Conservation (phyloP, 1,140 invertebrate genomes). For the Drosophila prosaltans region DNA sequence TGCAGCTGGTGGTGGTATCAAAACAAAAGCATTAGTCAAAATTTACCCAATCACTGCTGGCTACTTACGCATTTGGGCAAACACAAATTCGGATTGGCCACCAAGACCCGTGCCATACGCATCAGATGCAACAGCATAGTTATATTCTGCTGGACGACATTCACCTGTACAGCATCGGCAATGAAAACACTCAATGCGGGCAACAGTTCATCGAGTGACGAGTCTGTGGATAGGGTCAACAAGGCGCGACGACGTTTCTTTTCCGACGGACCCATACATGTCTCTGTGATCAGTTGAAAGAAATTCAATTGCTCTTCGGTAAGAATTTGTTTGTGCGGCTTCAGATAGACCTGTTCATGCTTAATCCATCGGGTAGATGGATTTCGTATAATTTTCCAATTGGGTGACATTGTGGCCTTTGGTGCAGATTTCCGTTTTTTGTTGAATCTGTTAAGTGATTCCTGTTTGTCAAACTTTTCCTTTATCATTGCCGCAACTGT, state of each 20-base stretch:
- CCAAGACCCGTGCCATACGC: slow-evolving; percentile 46
- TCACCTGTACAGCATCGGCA: slow-evolving; percentile 18
- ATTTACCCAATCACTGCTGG: not conserved
- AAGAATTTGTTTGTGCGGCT: slow-evolving; percentile 22
- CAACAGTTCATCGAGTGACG: slow-evolving; percentile 34
- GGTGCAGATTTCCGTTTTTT: too few species aligned
- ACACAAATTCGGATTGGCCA: slow-evolving; percentile 24
- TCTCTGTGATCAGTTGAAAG: slow-evolving; percentile 29
- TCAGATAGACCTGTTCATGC: slow-evolving; percentile 28
- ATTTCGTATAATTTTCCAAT: not conserved
- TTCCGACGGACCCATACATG: slow-evolving; percentile 22
- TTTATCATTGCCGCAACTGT: not conserved
- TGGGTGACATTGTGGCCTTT: not conserved
- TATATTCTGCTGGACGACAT: slow-evolving; percentile 32
- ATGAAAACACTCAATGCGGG: slow-evolving; percentile 32
- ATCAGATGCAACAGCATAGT: slow-evolving; percentile 34
- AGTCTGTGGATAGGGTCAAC: slow-evolving; percentile 19
- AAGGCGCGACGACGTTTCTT: slow-evolving; percentile 16
- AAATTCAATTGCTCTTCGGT: slow-evolving; percentile 40
- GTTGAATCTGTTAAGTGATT: not conserved
- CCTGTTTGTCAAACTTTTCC: too few species aligned
- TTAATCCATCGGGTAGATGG: slow-evolving; percentile 13
- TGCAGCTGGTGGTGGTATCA: slow-evolving; percentile 34
- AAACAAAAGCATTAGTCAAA: not conserved
- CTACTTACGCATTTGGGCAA: slow-evolving; percentile 48